These are phyloP conservation scores for Chaetodon trifasciatus DNA, from an alignment of 2,797 vertebrate species.

Conservation along the genomic window DNA sequence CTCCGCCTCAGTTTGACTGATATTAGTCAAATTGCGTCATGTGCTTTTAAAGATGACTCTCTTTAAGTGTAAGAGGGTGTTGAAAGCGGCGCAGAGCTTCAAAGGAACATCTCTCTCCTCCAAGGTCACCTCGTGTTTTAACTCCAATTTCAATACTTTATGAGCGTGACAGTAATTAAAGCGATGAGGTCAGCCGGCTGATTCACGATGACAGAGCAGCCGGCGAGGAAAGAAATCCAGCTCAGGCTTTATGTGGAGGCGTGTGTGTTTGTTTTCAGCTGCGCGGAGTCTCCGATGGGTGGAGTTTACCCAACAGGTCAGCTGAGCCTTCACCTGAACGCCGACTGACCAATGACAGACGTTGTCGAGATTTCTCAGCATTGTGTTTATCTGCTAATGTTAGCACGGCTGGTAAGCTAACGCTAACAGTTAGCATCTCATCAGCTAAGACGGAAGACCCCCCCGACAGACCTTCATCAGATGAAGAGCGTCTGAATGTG, in stretches of 20 bases:
- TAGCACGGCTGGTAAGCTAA: too few species aligned
- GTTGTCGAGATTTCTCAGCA: background rate
- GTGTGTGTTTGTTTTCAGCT: background rate
- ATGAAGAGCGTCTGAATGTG: too few species aligned
- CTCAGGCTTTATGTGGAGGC: constrained; percentile 1
- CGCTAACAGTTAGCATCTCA: too few species aligned
- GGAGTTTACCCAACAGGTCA: background rate
- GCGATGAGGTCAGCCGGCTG: constrained; percentile 44
- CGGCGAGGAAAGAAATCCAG: background rate
- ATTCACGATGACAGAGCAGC: too few species aligned
- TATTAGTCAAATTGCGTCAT: constrained; percentile 76
- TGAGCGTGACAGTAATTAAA: constrained; percentile 64
- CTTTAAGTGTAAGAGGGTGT: constrained; percentile 62
- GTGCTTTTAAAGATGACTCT: constrained; percentile 73
- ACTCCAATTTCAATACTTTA: constrained; percentile 66
- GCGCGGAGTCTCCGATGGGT: background rate
- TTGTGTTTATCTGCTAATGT: too few species aligned
- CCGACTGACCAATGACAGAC: background rate
- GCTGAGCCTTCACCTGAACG: background rate
- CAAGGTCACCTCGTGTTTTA: constrained; percentile 68
- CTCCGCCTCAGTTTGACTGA: constrained; percentile 55
- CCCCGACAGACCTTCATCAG: too few species aligned
- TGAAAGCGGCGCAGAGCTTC: constrained; percentile 51
- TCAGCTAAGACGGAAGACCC: too few species aligned
- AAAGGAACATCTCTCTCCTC: constrained; percentile 55